Conservation (phyloP, 2,113 vertebrate genomes). For the Sceloporus undulatus region DNA sequence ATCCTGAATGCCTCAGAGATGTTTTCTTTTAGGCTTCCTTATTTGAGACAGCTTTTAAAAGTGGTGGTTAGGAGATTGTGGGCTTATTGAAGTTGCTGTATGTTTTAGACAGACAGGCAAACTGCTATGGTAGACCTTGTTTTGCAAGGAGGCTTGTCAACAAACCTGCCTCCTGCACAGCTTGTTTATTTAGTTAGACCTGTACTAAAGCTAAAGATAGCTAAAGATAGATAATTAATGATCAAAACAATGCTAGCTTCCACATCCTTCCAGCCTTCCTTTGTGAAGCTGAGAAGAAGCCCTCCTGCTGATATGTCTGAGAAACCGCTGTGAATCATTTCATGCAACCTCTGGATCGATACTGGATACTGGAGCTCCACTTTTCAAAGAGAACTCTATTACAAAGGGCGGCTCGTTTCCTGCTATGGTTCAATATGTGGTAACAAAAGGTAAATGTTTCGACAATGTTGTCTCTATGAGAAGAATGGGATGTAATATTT, state of each 20-base stretch:
- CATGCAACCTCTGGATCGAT: conserved; percentile 13
- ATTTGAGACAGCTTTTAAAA: background rate
- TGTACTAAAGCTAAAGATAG: background rate
- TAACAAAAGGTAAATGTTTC: conserved; percentile 23
- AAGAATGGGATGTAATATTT: conserved; percentile 25
- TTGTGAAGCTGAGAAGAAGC: background rate
- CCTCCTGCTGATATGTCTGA: background rate
- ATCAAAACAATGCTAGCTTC: background rate
- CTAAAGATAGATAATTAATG: background rate
- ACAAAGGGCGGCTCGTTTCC: background rate
- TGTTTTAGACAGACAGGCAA: background rate
- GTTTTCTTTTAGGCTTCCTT: background rate
- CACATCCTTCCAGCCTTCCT: conserved; percentile 1
- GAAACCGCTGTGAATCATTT: conserved; percentile 18
- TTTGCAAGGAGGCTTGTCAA: background rate
- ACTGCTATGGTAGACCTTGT: background rate
- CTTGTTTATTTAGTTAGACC: background rate
- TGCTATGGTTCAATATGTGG: conserved; percentile 17
- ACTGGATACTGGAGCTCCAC: conserved; percentile 3
- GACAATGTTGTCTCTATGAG: background rate
- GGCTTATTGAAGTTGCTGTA: background rate
- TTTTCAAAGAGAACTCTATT: conserved; percentile 18
- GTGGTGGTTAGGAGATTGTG: background rate
- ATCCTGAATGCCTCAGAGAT: conserved; percentile 1
- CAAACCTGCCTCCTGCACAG: background rate